Conservation (phyloP, 2,113 vertebrate species). For the Eurystomus gularis region DNA sequence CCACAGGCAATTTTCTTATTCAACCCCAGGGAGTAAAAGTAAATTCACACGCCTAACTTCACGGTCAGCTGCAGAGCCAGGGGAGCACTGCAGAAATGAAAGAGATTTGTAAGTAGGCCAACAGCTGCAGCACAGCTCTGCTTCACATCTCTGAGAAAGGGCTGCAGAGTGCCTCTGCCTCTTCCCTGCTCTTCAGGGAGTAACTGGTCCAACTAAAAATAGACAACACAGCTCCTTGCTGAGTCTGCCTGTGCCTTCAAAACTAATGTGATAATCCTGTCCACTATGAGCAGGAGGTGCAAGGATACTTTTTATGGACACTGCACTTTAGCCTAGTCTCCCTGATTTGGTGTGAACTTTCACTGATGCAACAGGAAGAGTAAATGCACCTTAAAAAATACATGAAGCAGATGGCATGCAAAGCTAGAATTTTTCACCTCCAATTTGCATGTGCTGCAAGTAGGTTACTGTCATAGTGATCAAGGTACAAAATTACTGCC, state of each 20-base stretch:
- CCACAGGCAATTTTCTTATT: not conserved
- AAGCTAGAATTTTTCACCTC: not conserved
- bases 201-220: not conserved
- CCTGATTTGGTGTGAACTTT: not conserved
- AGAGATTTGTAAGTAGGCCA: not conserved
- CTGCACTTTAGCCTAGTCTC: not conserved
- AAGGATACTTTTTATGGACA: not conserved
- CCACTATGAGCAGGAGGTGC: not conserved
- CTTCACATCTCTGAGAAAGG: not conserved
- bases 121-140: not conserved
- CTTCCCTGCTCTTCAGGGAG: not conserved
- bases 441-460: not conserved
- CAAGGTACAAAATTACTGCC: not conserved
- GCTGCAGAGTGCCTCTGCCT: not conserved
- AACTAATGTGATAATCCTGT: not conserved
- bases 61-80: not conserved
- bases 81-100: not conserved
- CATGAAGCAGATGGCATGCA: fast-evolving
- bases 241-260: not conserved
- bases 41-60: not conserved
- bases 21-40: not conserved
- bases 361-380: not conserved
- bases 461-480: not conserved
- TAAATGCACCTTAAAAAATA: not conserved
- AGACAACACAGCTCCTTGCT: not conserved